These are phyloP conservation scores for Ashinkailepas kermadecensis DNA, from an alignment of 2,888 invertebrate species.

Conservation along the genomic window DNA sequence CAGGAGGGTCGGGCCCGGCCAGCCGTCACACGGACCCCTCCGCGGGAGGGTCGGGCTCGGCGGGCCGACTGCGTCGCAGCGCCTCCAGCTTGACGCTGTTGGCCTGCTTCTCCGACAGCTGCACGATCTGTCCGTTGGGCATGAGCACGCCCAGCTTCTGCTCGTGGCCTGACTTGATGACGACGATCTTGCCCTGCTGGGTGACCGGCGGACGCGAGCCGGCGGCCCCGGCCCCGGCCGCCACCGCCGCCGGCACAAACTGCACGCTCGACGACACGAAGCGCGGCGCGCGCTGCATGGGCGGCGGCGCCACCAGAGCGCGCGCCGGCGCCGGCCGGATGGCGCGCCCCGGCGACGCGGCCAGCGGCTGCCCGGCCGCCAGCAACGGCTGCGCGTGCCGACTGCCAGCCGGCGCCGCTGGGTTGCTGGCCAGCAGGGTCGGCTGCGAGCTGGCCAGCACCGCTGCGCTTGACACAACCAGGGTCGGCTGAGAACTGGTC, in stretches of 20 bases:
- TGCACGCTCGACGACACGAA: neutral
- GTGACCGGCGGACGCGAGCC: neutral
- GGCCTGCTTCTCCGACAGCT: neutral
- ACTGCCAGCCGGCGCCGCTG: too few species aligned
- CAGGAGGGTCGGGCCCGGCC: too few species aligned
- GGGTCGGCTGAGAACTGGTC: too few species aligned
- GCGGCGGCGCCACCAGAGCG: neutral
- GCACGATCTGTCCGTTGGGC: conserved; percentile 2
- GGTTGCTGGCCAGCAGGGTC: neutral
- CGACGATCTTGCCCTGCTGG: conserved; percentile 15
- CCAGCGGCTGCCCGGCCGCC: too few species aligned
- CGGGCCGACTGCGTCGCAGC: too few species aligned
- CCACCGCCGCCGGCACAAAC: neutral
- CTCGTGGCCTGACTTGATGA: conserved; percentile 3
- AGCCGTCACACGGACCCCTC: too few species aligned
- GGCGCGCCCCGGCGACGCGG: too few species aligned
- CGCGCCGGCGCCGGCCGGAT: too few species aligned
- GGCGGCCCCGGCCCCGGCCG: neutral
- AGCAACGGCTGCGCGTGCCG: too few species aligned
- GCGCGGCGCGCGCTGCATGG: conserved; percentile 21
- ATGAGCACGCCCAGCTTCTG: conserved; percentile 19
- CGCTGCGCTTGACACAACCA: too few species aligned
- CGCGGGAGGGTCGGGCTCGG: too few species aligned
- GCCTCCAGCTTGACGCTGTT: neutral
- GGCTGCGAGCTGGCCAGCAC: neutral